Evolutionary conservation across 2,888 invertebrate species (phyloP).

Genomic region (Euclidia mi): DNA sequence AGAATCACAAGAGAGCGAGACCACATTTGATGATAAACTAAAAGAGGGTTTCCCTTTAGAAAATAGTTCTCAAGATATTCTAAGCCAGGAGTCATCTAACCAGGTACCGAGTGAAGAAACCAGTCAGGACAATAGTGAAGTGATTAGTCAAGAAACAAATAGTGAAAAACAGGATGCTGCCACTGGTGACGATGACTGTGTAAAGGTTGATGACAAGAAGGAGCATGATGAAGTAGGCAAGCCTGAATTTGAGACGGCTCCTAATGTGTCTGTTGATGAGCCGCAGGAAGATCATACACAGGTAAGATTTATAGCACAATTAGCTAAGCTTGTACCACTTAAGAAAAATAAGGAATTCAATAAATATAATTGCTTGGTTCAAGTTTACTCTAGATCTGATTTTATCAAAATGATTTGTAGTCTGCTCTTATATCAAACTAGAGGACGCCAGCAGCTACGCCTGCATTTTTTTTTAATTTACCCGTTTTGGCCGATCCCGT

Average conservation of each 20-base stretch:
- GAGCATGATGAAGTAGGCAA: constrained; percentile 74
- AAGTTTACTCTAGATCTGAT: too few relatives aligned
- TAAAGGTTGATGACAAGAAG: constrained; percentile 63
- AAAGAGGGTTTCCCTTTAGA: constrained; percentile 55
- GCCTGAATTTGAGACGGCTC: constrained; percentile 88
- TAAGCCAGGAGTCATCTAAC: constrained; percentile 51
- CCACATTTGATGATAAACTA: constrained; percentile 46
- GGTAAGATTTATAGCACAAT: constrained; percentile 62
- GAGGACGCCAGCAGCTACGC: too few relatives aligned
- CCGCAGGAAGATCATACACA: constrained; percentile 84
- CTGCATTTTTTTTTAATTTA: too few relatives aligned
- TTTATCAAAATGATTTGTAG: too few relatives aligned
- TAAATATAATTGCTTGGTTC: too few relatives aligned
- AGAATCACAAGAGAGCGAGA: constrained; percentile 37
- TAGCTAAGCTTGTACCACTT: too few relatives aligned
- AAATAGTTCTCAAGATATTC: constrained; percentile 50
- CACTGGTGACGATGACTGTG: constrained; percentile 61
- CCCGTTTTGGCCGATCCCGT: too few relatives aligned
- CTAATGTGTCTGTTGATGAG: constrained; percentile 82
- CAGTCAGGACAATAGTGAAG: constrained; percentile 41
- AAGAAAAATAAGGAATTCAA: too few relatives aligned
- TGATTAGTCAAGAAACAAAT: constrained; percentile 35
- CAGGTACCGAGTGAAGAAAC: constrained; percentile 40
- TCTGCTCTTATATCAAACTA: too few relatives aligned
- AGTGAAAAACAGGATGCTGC: constrained; percentile 20